Conservation (phyloP, 1,140 invertebrate genomes). For the Metaphire vulgaris region DNA sequence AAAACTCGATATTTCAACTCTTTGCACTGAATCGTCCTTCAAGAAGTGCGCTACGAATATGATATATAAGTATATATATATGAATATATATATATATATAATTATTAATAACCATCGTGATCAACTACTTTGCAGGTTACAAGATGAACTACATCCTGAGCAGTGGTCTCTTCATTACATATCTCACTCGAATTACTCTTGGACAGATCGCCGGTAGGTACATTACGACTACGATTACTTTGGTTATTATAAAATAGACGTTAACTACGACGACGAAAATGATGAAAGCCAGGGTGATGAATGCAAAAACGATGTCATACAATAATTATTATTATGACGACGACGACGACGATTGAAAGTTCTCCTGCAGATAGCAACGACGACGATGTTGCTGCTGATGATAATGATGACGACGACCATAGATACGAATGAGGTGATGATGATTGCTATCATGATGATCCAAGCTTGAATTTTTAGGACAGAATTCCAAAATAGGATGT, state of each 20-base stretch:
- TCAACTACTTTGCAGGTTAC: background rate
- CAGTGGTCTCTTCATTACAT: background rate
- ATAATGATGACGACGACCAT: background rate
- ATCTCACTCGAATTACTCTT: background rate
- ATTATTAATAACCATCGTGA: background rate
- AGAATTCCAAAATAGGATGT: background rate
- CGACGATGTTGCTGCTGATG: background rate
- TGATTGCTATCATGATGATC: background rate
- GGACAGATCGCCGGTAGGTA: background rate
- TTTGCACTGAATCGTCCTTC: too few relatives aligned
- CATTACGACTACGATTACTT: background rate
- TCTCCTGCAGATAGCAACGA: too few relatives aligned
- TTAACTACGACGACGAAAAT: background rate
- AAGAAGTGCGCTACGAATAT: too few relatives aligned
- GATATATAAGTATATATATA: too few relatives aligned
- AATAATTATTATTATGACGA: background rate
- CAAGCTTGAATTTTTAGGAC: too few relatives aligned
- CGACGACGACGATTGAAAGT: constrained; percentile 1
- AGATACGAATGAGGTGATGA: background rate
- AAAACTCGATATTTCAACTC: too few relatives aligned
- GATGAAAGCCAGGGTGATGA: background rate
- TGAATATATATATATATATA: background rate
- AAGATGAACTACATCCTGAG: background rate
- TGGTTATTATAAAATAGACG: background rate
- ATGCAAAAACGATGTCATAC: too few relatives aligned